A percentile compares a stretch with the other conserved stretches of the same genome.
phyloP scores from a whole-genome alignment of 2,797 vertebrate species.

The Anguilla obscura region DNA sequence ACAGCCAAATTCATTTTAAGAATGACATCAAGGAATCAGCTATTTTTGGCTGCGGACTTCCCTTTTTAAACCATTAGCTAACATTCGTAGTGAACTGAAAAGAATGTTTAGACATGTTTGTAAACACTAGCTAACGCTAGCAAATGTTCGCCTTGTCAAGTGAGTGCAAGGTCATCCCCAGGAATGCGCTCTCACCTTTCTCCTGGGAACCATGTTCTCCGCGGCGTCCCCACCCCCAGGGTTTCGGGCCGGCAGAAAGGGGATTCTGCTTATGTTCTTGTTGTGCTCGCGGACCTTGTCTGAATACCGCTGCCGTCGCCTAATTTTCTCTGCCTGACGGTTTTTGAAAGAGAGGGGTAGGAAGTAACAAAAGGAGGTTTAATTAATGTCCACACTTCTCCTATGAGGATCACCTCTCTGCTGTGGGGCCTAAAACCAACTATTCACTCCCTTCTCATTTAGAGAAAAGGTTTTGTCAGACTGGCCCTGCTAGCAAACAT shows the following conservation, averaged over 20 bases:
- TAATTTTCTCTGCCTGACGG: slow-evolving; percentile 82
- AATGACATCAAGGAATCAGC: no score
- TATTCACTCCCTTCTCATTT: slow-evolving; percentile 61
- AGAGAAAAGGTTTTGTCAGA: slow-evolving; percentile 63
- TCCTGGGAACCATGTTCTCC: slow-evolving; percentile 64
- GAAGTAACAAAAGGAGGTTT: slow-evolving; percentile 69
- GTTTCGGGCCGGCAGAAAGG: slow-evolving; percentile 64
- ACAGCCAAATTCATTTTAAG: no score
- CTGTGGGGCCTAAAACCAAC: slow-evolving; percentile 52
- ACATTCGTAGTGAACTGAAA: not conserved
- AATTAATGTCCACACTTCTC: slow-evolving; percentile 74
- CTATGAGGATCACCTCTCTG: slow-evolving; percentile 63
- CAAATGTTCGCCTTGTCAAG: not conserved
- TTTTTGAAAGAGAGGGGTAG: slow-evolving; percentile 55
- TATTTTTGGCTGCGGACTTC: no score
- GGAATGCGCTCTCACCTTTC: slow-evolving; percentile 72
- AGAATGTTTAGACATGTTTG: not conserved
- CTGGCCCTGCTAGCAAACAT: slow-evolving; percentile 47
- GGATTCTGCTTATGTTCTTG: slow-evolving; percentile 69
- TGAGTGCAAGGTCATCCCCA: not conserved
- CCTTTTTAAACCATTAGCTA: no score
- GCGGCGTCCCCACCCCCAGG: slow-evolving; percentile 54
- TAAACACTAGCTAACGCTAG: not conserved
- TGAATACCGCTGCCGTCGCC: slow-evolving; percentile 84
- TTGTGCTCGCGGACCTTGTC: slow-evolving; percentile 81